Conservation (phyloP, 35 echinoderm and acorn worm species). For the Patiria miniata region DNA sequence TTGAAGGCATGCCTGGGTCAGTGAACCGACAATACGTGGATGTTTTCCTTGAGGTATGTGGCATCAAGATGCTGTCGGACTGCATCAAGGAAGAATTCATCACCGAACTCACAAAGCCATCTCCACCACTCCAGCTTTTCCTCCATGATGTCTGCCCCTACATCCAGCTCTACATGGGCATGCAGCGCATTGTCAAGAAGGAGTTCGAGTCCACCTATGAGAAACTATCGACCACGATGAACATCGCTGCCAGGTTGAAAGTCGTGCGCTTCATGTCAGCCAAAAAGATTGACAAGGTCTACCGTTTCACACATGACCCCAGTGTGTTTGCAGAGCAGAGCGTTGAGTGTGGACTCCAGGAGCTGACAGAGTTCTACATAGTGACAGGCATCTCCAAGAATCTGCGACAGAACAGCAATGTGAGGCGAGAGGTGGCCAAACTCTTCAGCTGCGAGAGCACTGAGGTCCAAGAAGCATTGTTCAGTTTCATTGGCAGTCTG, state of each 20-base stretch:
- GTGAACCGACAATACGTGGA: background rate
- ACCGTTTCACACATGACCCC: constrained; percentile 17
- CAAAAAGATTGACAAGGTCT: constrained; percentile 19
- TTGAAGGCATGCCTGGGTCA: background rate
- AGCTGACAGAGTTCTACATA: constrained; percentile 11
- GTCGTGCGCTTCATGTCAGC: constrained; percentile 5
- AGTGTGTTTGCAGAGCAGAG: background rate
- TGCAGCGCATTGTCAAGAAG: background rate
- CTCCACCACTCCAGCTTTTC: background rate
- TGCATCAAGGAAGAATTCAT: constrained; percentile 40
- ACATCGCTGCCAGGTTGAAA: constrained; percentile 39
- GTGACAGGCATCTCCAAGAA: background rate
- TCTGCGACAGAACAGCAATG: background rate
- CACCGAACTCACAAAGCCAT: constrained; percentile 4
- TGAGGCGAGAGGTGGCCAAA: constrained; percentile 32
- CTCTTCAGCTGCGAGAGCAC: background rate
- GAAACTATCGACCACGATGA: constrained; percentile 1
- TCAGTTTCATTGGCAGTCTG: constrained; percentile 21
- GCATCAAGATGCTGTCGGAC: constrained; percentile 6
- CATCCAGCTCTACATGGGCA: constrained; percentile 31
- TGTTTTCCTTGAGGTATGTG: constrained; percentile 29
- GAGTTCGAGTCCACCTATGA: background rate
- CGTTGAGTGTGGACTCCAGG: constrained; percentile 31
- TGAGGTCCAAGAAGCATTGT: background rate
- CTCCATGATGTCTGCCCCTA: constrained; percentile 24